Percentiles rank a stretch among this genome's conserved stretches.
Evolutionary conservation across 2,113 vertebrate genomes (phyloP).

Genomic region (Caracal caracal): DNA sequence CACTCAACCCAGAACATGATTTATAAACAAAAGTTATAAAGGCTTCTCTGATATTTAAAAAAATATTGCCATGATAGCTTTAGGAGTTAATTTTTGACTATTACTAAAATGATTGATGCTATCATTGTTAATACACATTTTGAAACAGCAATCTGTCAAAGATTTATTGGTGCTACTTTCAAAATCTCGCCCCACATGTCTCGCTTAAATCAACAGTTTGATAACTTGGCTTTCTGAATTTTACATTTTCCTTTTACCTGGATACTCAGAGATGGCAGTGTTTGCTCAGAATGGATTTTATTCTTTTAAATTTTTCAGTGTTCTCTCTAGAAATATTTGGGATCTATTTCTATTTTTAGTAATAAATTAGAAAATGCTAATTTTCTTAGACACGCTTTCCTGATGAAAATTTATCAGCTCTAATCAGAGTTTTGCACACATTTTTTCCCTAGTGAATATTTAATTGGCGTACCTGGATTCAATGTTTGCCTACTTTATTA

Average conservation of each 20-base stretch:
- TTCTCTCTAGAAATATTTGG: constrained; percentile 28
- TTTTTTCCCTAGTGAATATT: constrained; percentile 54
- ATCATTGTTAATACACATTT: background rate
- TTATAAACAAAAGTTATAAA: background rate
- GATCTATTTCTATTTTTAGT: constrained; percentile 22
- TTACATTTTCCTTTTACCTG: background rate
- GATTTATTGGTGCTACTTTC: background rate
- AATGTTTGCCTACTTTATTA: constrained; percentile 63
- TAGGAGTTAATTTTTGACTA: background rate
- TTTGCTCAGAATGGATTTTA: background rate
- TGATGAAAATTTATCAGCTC: constrained; percentile 35
- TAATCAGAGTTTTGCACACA: constrained; percentile 58
- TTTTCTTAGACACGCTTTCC: constrained; percentile 6
- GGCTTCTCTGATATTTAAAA: background rate
- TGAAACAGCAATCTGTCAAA: background rate
- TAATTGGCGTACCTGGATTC: constrained; percentile 53
- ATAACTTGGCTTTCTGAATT: background rate
- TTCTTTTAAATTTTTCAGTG: background rate
- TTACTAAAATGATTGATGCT: background rate
- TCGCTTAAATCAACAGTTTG: background rate
- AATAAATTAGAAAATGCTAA: constrained; percentile 50
- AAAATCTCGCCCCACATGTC: background rate
- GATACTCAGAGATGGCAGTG: background rate
- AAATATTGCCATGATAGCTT: background rate
- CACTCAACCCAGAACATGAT: background rate